Evolutionary conservation across 2,797 vertebrate genomes (phyloP), one percentile per base, ranked within the genome.

Genomic region (Enteromius viviparus): DNA sequence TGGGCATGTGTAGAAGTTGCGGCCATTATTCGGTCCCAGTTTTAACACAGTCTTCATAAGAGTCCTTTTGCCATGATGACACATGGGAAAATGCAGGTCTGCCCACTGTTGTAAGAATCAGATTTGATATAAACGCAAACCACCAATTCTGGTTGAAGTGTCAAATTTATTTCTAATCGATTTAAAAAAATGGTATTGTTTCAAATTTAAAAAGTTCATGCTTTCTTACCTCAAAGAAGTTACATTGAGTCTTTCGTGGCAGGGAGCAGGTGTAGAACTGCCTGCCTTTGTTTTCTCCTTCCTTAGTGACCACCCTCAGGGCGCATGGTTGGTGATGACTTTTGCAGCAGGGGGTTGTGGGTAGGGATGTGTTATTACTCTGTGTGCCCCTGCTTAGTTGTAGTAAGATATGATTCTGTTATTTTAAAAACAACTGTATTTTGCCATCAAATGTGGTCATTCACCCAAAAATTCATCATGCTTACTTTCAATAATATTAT

Each of bases 11-110:
- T 96, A 97, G 88, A 99, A 98, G n/a, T 94, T 95, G 72, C 92
- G 96, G 26, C 97, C 97, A 0, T 99, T 99, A 91, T 97, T 99
- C 3, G 96, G 96, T 80, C 98, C 97, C 51, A 96, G 93, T 95
- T 99, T 98, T 89, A 99, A 88, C 64, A 98, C 98, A 0, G 96
- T 98, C 90, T 95, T 96, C 95, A 96, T 95, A 89, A 98, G 82
- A 80, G 93, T 94, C 51, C 94, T 94, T 87, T 95, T 97, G 85
- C 93, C 95, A 1, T 99, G 98, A 89, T 93, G 92, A 93, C 97
- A 98, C 85, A 90, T 87, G 0, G 98, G 98, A 89, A 98, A 98
- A 89, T 94, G 92, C 87, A 94, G 85, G 89, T 99, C 98, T 3
- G 97, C 97, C 98, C 98, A 99, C 97, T 99, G 92, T 32, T 53